Evolutionary conservation across 2,113 vertebrate genomes (phyloP), one percentile per base, ranked within the genome.

Genomic region (Cyprinus carpio): DNA sequence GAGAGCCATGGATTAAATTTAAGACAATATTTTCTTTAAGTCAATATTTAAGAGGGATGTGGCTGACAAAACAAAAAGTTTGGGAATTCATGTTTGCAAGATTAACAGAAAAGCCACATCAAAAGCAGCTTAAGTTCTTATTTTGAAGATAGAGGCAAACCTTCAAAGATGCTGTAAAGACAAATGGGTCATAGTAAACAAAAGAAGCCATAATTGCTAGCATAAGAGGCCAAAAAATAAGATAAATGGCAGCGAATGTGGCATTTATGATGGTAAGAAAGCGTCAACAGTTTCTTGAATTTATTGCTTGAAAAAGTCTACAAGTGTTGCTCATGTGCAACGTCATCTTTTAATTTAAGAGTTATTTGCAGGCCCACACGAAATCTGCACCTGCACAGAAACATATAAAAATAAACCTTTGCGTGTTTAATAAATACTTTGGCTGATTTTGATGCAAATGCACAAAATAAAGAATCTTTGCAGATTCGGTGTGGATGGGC

Each of bases 161-260:
- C 15, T 71, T 74, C 71, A 25, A 74, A 74, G 71, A 74, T 15
- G 40, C 71, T 74, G 34, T 74, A 74, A 46, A 46, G 71, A 74
- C 71, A 74, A 74, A 74, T 46, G 23, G 40, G 71, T 46, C 71
- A 46, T 4, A 40, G 37, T 46, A 74, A 74, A 46, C 18, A 74
- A 74, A 46, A 46, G 40, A 46, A 74, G 40, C 23, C 71, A 27
- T 46, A 74, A 74, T 74, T 46, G 40, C 71, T 11, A 23, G 37
- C 34, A 40, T 37, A 71, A 74, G 40, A 46, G 71, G 23, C 23
- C 11, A 15, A 8, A 40, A 74, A 74, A 43, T 43, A 46, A 74
- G 71, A 46, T 46, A 74, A 46, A 25, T 46, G 6, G 2, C 67
- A 40, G 8, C 40, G 67, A 71, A 71, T 5, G 6, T 74, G 40